Evolutionary conservation across 2,888 invertebrate species (phyloP).

Genomic region (Parnassius smintheus): DNA sequence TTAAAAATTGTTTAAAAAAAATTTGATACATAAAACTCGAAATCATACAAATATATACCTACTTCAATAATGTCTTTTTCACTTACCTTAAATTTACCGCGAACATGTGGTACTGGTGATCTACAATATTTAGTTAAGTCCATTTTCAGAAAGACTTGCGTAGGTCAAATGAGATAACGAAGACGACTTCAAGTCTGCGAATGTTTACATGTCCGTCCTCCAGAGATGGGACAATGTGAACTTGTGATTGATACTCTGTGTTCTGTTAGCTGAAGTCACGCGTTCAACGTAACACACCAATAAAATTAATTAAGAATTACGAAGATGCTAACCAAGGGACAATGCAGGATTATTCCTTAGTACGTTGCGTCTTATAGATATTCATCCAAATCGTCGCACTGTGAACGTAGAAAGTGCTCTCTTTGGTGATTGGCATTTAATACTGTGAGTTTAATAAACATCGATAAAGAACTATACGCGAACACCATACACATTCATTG

Average conservation of each 20-base stretch:
- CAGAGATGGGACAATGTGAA: constrained; percentile 31
- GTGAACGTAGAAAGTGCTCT: constrained; percentile 14
- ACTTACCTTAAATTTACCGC: constrained; percentile 33
- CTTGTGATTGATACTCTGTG: constrained; percentile 41
- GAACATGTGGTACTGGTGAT: constrained; percentile 15
- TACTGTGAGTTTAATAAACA: constrained; percentile 36
- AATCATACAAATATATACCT: too few species aligned
- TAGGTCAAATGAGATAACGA: neutral
- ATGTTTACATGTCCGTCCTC: constrained; percentile 42
- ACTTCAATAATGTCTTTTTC: neutral
- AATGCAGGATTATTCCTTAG: neutral
- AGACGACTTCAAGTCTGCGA: constrained; percentile 13
- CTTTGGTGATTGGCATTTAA: constrained; percentile 30
- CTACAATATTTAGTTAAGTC: constrained; percentile 4
- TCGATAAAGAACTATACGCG: constrained; percentile 33
- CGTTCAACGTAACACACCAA: constrained; percentile 49
- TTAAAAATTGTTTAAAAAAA: too few species aligned
- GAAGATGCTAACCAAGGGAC: constrained; percentile 30
- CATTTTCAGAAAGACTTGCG: constrained; percentile 5
- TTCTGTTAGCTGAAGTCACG: constrained; percentile 45
- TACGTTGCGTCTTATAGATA: constrained; percentile 1
- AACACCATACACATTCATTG: constrained; percentile 31
- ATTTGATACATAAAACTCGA: too few species aligned
- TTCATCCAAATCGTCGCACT: neutral
- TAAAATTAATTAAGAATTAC: constrained; percentile 48